Base-by-base conservation (phyloP, 2,797 vertebrate genomes). In the Nyctalus aviator region DNA sequence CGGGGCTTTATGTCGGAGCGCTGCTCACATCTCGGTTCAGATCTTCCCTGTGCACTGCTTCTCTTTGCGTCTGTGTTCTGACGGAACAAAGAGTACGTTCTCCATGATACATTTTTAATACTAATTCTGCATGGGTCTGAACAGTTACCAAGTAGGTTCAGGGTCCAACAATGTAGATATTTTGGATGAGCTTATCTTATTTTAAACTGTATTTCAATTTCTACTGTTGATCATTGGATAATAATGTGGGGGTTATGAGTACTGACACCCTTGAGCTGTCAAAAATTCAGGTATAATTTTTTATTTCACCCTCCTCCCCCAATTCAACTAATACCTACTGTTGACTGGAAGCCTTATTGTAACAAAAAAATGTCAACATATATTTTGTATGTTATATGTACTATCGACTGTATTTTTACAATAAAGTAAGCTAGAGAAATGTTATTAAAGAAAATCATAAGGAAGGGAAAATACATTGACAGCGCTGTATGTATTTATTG, bases 141-240 rank as follows among this genome's bases (percentile, higher is more conserved):
- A 23, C 23, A 46, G 48, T 73, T 55, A 69, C 79, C 50, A 35
- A 3, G 73, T 55, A 92, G 15, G 27, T 32, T 73, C 73, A 30
- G 35, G 37, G 17, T 77, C 23, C 48, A 57, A 64, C 41, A 64
- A 72, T 21, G 25, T n/a, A 82, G 64, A 50, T 68, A 85, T 72
- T 96, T 94, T 83, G 15, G 37, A 75, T 81, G 35, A 23, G 13
- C 9, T 78, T 94, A 66, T 68, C 17, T 71, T 88, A 79, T 86
- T 72, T 88, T 0, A 2, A 0, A 75, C 37, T 55, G 15, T 93
- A n/a, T 81, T 94, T 86, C 50, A 89, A 71, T 69, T 76, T 75
- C 55, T 84, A 25, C 44, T 35, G n/a, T 68, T 48, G 81, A 17
- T 14, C 21, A 44, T 83, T 48, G 62, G 48, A 48, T 32, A 48